Base-by-base conservation (phyloP, 2,888 invertebrate genomes). In the Brachyptera putata region DNA sequence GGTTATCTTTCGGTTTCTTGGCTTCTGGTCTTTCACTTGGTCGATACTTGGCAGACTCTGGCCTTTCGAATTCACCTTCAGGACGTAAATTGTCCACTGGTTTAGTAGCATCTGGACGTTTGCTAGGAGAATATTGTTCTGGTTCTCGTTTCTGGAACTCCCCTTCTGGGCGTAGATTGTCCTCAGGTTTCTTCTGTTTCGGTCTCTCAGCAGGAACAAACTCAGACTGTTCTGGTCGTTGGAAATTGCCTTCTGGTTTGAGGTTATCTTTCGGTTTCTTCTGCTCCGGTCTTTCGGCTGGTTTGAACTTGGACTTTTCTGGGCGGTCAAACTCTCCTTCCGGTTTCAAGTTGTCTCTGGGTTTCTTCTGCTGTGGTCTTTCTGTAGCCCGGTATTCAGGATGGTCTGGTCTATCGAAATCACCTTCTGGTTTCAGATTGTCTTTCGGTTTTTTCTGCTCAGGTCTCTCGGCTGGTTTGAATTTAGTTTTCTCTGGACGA, bases 241-340 rank as follows among this genome's bases (percentile, higher is more conserved):
- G 68, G 59, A 73, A 72, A 3, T 70, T 70, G 2, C 73, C 73
- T 63, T 67, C 70, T 0, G 68, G 68, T 5, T 66, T 59, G 14
- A 53, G 43, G 24, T 60, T 63, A 21, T 64, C 59, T 0, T 49
- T 37, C 0, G 58, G 73, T 76, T 37, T 80, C 71, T 71, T 71
- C 2, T 60, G 34, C 71, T 43, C 66, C 36, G 66, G 25, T 64
- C 72, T 65, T 56, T 71, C 65, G 61, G 3, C 82, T 0, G 82
- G 81, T 1, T 69, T 71, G 68, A 75, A 80, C 26, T 69, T 69
- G 39, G 73, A 66, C 0, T 75, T 72, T 48, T 75, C 75, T 0
- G 80, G 83, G 18, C 71, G 65, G 22, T 76, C 77, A 66, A 83
- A 82, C 1, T 82, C 79, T 1, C 84, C 84, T 71, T 83, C 84